phyloP scores from a whole-genome alignment of 2,888 invertebrate species.

The Tortrix viridana region DNA sequence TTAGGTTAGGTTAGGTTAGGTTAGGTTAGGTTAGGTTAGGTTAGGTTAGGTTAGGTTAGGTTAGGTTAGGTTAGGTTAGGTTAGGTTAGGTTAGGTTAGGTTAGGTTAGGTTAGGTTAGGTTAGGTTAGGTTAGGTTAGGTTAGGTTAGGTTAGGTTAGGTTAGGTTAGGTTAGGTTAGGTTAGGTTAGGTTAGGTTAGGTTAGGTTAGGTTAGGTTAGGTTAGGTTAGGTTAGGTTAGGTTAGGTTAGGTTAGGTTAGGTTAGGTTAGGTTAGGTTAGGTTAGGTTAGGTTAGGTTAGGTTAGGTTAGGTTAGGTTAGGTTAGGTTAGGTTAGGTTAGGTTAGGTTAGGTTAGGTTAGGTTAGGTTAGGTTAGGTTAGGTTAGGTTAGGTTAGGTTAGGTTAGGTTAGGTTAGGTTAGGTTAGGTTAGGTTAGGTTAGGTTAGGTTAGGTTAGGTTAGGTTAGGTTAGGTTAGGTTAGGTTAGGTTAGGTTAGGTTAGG shows the following conservation, averaged over 20 bases:
- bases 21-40: conserved; percentile 4
- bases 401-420: conserved; percentile 8
- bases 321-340: conserved; percentile 8
- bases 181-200: conserved; percentile 6
- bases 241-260: conserved; percentile 8
- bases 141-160: conserved; percentile 8
- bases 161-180: conserved; percentile 8
- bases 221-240: conserved; percentile 8
- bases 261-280: conserved; percentile 8
- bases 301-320: conserved; percentile 8
- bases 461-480: conserved; percentile 8
- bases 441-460: conserved; percentile 8
- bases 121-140: conserved; percentile 7
- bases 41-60: conserved; percentile 7
- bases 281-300: conserved; percentile 7
- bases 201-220: conserved; percentile 8
- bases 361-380: conserved; percentile 8
- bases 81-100: conserved; percentile 8
- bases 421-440: conserved; percentile 8
- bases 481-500: conserved; percentile 3
- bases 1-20: conserved; percentile 8
- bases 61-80: conserved; percentile 6
- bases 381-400: conserved; percentile 8
- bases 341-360: conserved; percentile 8
- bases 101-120: conserved; percentile 7